Conservation (phyloP, 1,140 invertebrate species). For the Xylocopa sonorina region DNA sequence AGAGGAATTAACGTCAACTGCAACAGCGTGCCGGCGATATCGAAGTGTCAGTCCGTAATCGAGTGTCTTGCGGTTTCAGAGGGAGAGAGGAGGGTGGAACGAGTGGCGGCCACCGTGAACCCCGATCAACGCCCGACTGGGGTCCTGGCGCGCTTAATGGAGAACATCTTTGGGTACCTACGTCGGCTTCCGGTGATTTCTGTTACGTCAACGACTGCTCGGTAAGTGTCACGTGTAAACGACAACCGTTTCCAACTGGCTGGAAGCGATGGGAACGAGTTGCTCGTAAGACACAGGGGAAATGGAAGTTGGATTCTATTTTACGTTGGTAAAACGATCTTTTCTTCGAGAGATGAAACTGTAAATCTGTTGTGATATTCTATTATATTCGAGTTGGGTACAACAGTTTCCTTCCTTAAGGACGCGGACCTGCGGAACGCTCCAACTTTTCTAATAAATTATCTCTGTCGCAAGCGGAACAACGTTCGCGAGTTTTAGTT, state of each 20-base stretch:
- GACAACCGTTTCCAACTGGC: neutral
- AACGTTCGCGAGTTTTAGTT: neutral
- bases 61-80: slow-evolving; percentile 79
- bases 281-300: too few species aligned
- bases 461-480: neutral
- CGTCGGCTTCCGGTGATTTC: slow-evolving; percentile 94
- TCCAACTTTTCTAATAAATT: neutral
- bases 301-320: neutral
- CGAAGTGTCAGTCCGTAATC: slow-evolving; percentile 43
- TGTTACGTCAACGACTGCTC: slow-evolving; percentile 95
- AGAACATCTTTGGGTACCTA: slow-evolving; percentile 94
- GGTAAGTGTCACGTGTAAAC: slow-evolving; percentile 84
- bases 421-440: too few species aligned
- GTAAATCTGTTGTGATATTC: too few species aligned
- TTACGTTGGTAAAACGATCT: too few species aligned
- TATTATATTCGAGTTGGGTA: too few species aligned
- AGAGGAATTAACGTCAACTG: slow-evolving; percentile 48
- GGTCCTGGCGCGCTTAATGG: slow-evolving; percentile 89
- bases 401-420: neutral
- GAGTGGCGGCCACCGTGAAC: slow-evolving; percentile 82
- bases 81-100: slow-evolving; percentile 73
- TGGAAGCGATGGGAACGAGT: neutral
- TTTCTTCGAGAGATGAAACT: too few species aligned
- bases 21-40: slow-evolving; percentile 20
- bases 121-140: slow-evolving; percentile 92